Percentiles rank a stretch among this genome's conserved stretches.
Conservation (phyloP, 2,113 vertebrate species). For the Neogale vison region DNA sequence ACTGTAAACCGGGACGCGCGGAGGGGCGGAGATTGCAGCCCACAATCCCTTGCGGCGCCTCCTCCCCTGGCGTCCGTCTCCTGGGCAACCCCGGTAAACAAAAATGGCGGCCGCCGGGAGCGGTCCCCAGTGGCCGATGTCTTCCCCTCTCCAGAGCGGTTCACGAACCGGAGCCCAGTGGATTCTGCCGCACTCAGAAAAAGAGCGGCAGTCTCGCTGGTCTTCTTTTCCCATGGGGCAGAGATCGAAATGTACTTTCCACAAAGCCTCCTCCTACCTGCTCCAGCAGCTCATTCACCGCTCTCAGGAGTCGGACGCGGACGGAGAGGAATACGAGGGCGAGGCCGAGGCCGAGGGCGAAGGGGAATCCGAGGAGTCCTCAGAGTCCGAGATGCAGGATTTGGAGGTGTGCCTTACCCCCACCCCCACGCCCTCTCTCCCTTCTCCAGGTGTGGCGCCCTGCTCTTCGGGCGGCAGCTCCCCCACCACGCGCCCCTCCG, state of each 20-base stretch:
- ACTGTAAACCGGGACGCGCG: rapidly evolving
- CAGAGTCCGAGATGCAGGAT: conserved; percentile 52
- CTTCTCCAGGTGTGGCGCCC: not conserved
- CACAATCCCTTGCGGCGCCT: rapidly evolving
- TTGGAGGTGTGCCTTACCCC: conserved; percentile 74
- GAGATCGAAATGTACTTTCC: rapidly evolving
- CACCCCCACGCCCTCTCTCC: rapidly evolving
- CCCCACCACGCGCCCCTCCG: not conserved
- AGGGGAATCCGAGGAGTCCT: conserved; percentile 46
- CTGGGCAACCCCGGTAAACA: conserved; percentile 66
- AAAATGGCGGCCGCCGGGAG: conserved; percentile 66
- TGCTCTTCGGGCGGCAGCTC: not conserved
- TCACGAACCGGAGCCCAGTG: not conserved
- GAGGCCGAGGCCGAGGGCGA: not conserved
- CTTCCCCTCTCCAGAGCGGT: not conserved
- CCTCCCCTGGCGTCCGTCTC: not conserved
- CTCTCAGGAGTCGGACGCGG: not conserved
- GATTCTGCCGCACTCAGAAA: not conserved
- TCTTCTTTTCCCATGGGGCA: not conserved
- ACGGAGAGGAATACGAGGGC: not conserved
- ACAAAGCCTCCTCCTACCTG: not conserved
- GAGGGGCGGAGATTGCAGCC: not conserved
- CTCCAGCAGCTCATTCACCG: conserved; percentile 38
- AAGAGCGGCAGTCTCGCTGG: not conserved
- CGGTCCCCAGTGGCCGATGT: rapidly evolving